These are phyloP conservation scores for Malacoraja senta DNA, from an alignment of 2,797 vertebrate species.

Conservation along the genomic window DNA sequence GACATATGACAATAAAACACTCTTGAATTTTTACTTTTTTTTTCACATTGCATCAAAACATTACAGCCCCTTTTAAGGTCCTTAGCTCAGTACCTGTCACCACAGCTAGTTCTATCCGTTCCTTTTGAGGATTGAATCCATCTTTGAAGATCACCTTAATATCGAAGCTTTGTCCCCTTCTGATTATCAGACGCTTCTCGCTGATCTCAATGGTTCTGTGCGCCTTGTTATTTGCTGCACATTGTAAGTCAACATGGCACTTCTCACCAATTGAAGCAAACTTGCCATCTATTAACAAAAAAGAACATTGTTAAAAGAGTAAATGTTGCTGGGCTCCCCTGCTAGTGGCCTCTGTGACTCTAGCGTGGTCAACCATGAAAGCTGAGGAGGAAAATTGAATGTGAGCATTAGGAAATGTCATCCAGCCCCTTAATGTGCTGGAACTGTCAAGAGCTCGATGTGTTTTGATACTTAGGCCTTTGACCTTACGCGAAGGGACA, in stretches of 20 bases:
- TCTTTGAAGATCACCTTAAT: constrained; percentile 22
- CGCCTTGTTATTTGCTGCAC: constrained; percentile 19
- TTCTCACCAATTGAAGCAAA: background rate
- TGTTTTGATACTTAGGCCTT: no score
- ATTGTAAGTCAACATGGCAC: background rate
- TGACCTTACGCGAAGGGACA: no score
- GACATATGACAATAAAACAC: no score
- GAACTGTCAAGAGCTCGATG: no score
- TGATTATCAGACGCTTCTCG: background rate
- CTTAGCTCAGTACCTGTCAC: background rate
- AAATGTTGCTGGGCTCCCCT: background rate
- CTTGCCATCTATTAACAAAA: background rate
- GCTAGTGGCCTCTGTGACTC: background rate
- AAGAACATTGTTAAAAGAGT: background rate
- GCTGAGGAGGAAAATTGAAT: background rate
- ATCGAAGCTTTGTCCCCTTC: background rate
- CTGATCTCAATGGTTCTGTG: constrained; percentile 22
- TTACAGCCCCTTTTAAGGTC: background rate
- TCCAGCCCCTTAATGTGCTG: no score
- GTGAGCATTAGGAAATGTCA: background rate
- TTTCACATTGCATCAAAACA: background rate
- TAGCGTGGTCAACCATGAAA: background rate
- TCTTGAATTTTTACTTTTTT: background rate
- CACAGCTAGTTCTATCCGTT: no score
- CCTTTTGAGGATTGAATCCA: background rate